Evolutionary conservation across 2,888 invertebrate species (phyloP).

Genomic region (Pinctada fucata): DNA sequence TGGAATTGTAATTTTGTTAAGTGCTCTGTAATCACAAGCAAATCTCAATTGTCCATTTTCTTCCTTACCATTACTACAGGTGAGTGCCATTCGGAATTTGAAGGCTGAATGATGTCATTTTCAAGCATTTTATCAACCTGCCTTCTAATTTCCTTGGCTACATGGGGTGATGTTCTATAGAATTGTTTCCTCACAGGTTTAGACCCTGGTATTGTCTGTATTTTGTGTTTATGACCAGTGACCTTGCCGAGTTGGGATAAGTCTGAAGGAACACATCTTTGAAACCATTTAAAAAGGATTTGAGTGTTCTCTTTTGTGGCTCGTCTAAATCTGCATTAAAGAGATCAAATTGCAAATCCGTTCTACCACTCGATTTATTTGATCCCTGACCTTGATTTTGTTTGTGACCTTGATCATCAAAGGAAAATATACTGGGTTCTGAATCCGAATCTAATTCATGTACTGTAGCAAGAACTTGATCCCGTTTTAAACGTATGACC

Average conservation of each 20-base stretch:
- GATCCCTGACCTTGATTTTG: no score
- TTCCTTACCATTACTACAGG: conserved; percentile 29
- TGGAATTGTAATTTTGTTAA: no score
- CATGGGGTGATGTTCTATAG: conserved; percentile 7
- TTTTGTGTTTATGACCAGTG: background rate
- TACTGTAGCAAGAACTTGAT: conserved; percentile 9
- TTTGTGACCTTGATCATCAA: no score
- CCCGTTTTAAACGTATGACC: background rate
- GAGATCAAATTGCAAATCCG: conserved; percentile 23
- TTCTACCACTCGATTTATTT: background rate
- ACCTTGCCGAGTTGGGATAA: conserved; percentile 13
- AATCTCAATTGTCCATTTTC: no score
- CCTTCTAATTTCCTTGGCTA: conserved; percentile 6
- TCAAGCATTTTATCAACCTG: conserved; percentile 37
- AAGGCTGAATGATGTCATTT: conserved; percentile 35
- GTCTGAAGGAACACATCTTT: conserved; percentile 6
- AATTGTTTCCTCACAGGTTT: conserved; percentile 19
- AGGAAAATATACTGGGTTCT: conserved; percentile 12
- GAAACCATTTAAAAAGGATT: background rate
- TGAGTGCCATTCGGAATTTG: conserved; percentile 38
- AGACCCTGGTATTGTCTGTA: conserved; percentile 6
- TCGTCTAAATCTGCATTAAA: conserved; percentile 6
- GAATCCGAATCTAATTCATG: background rate
- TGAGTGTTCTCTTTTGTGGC: background rate
- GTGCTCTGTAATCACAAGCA: no score